Base-by-base conservation (phyloP, 2,888 invertebrate genomes). In the Cataglyphis altisquamis region DNA sequence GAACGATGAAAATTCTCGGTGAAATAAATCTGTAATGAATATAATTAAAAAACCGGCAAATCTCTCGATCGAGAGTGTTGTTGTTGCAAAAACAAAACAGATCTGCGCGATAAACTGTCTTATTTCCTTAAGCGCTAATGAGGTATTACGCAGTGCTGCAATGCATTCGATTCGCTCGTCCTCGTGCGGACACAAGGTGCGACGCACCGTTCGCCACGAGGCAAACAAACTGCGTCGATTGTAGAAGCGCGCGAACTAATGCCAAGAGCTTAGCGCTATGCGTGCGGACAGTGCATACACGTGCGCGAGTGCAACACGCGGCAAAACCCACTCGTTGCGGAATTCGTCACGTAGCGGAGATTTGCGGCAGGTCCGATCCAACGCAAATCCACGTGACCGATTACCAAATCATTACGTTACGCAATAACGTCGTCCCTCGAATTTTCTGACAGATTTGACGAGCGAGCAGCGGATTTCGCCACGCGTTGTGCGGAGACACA, bases 311-410 rank as follows among this genome's bases (percentile, higher is more conserved):
- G 82, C 88, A 87, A 88, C 89, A 89, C 78, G 70, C 77, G 78
- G 70, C 91, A 90, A 93, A 93, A 93, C 91, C 92, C 92, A 87
- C 86, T 90, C 90, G 90, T 90, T 90, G 87, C 86, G 89, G 91
- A 94, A 92, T 93, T 92, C 92, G 92, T 94, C 94, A 94, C 94
- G 94, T 94, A 94, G 90, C 84, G 86, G 92, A 94, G 94, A 94
- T 94, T 94, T 94, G 93, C 91, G 91, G 92, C 91, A 88, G 91
- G 52, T 91, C 91, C 87, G 60, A 70, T 70, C 45, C 78, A 60
- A 45, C 60, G 91, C 86, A 89, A 91, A 93, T 93, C 92, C 89
- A 83, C 87, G 85, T 77, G 84, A 80, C 88, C 90, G 90, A 91
- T 92, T 92, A 91, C 90, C 90, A 85, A 89, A 89, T 89, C 87